A percentile compares a stretch with the other conserved stretches of the same genome.
Conservation (phyloP, 2,113 vertebrate genomes). For the Aix galericulata region DNA sequence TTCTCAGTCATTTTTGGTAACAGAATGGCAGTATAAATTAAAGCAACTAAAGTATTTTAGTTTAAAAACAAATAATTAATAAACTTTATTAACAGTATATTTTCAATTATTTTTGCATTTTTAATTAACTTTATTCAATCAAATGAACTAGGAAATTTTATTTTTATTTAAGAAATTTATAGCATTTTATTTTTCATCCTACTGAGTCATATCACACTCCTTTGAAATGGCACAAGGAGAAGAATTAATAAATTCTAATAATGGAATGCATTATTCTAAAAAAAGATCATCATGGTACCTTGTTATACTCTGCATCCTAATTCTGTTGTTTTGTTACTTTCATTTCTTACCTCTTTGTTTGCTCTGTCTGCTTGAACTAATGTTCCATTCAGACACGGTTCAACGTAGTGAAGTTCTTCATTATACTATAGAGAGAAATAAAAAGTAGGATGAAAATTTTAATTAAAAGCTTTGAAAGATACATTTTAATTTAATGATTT, state of each 20-base stretch:
- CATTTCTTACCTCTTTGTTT: constrained; percentile 93
- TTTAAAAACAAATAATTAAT: not conserved
- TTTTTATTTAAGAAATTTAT: no score
- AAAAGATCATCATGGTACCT: not conserved
- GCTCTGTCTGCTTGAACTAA: constrained; percentile 96
- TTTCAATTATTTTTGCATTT: not conserved
- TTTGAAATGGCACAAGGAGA: not conserved
- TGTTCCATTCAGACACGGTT: constrained; percentile 94
- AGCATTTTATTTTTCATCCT: not conserved
- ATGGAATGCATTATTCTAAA: not conserved
- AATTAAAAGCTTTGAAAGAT: constrained; percentile 43
- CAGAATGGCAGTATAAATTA: not conserved
- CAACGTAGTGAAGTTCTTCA: constrained; percentile 94
- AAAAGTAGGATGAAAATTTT: constrained; percentile 37
- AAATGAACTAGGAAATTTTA: not conserved
- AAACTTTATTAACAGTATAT: not conserved
- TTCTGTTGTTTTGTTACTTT: not conserved
- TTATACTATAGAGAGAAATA: constrained; percentile 87
- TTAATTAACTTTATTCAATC: not conserved
- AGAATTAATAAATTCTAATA: constrained; percentile 47
- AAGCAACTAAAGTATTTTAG: not conserved
- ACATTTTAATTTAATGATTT: constrained; percentile 39
- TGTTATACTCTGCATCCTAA: not conserved
- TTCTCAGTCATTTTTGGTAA: not conserved
- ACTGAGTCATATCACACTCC: not conserved